Conservation (phyloP, 2,113 vertebrate species). For the Corythoichthys haematopterus region DNA sequence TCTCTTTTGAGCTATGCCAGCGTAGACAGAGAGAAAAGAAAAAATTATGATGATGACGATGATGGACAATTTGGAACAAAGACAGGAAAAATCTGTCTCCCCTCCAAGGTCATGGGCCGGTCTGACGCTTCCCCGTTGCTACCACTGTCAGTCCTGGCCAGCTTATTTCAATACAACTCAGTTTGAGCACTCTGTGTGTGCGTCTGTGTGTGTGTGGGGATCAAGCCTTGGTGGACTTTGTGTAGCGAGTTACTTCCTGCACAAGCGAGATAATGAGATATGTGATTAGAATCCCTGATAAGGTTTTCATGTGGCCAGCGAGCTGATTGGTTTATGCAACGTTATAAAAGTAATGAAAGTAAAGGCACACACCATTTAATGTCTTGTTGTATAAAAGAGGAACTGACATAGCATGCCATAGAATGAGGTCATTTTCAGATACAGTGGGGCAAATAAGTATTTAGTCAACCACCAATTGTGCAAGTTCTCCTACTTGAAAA, state of each 20-base stretch:
- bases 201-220: slow-evolving; percentile 14
- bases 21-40: background rate
- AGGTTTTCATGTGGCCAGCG: slow-evolving; percentile 6
- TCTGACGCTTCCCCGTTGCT: slow-evolving; percentile 35
- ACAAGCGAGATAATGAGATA: slow-evolving; percentile 25
- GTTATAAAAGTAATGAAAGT: background rate
- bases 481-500: no score
- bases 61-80: slow-evolving; percentile 61
- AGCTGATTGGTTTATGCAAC: background rate
- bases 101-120: slow-evolving; percentile 47
- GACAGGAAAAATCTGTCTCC: slow-evolving; percentile 58
- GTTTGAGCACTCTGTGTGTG: slow-evolving; percentile 13
- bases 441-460: no score
- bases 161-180: slow-evolving; percentile 40
- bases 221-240: background rate
- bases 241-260: slow-evolving; percentile 15
- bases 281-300: slow-evolving; percentile 26
- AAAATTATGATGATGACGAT: slow-evolving; percentile 10
- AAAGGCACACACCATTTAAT: background rate
- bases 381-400: background rate
- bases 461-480: no score
- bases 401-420: background rate
- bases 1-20: slow-evolving; percentile 14
- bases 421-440: slow-evolving; percentile 22
- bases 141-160: slow-evolving; percentile 8